A percentile compares a stretch with the other conserved stretches of the same genome.
These are phyloP conservation scores for Polypedilum vanderplanki DNA, from an alignment of 1,140 invertebrate genomes.

Conservation along the genomic window DNA sequence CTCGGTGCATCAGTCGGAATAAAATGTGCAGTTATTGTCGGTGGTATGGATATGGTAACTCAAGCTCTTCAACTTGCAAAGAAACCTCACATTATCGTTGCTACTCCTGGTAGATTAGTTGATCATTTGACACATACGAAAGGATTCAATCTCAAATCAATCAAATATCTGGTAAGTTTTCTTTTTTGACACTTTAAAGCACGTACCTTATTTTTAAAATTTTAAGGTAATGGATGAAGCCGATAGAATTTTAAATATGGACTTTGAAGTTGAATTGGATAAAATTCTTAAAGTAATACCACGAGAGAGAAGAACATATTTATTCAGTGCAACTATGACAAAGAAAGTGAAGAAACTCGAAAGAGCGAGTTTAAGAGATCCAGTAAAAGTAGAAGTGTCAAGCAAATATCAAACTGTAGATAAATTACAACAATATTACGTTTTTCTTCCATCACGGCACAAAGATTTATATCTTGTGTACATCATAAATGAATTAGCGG, in stretches of 20 bases:
- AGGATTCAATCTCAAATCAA: slow-evolving; percentile 79
- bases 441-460: slow-evolving; percentile 94
- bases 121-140: slow-evolving; percentile 92
- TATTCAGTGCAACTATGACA: slow-evolving; percentile 98
- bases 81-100: slow-evolving; percentile 92
- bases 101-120: slow-evolving; percentile 81
- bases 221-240: slow-evolving; percentile 83
- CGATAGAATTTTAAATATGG: slow-evolving; percentile 91
- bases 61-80: slow-evolving; percentile 86
- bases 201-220: no score
- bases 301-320: slow-evolving; percentile 73
- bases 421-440: slow-evolving; percentile 88
- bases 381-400: slow-evolving; percentile 92
- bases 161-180: slow-evolving; percentile 70
- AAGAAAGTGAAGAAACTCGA: slow-evolving; percentile 97
- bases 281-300: slow-evolving; percentile 92
- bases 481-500: slow-evolving; percentile 90
- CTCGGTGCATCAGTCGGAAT: slow-evolving; percentile 78
- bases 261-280: slow-evolving; percentile 93
- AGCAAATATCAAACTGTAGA: slow-evolving; percentile 98
- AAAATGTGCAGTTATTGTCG: slow-evolving; percentile 92
- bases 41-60: slow-evolving; percentile 95
- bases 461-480: slow-evolving; percentile 98
- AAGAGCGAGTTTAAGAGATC: slow-evolving; percentile 83
- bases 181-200: no score